These are phyloP conservation scores for Athalia circularis DNA, from an alignment of 2,888 invertebrate genomes.

Conservation along the genomic window DNA sequence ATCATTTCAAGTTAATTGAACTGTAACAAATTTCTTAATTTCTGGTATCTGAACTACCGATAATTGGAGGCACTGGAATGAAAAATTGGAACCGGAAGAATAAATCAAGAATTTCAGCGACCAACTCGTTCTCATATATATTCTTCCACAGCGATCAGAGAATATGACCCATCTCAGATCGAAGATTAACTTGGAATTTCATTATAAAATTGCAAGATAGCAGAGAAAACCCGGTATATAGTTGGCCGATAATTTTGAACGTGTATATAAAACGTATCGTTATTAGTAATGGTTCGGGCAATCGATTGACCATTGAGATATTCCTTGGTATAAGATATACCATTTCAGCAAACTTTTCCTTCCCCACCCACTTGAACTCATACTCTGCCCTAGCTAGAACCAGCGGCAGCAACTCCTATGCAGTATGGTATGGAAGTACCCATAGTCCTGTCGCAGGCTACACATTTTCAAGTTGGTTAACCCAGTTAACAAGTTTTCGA, in stretches of 20 bases:
- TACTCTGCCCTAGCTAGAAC: neutral
- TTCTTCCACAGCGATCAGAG: too few relatives aligned
- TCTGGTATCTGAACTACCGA: too few relatives aligned
- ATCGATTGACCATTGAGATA: conserved; percentile 19
- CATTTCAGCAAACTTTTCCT: conserved; percentile 23
- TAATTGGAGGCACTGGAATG: neutral
- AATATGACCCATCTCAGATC: too few relatives aligned
- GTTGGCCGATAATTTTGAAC: conserved; percentile 3
- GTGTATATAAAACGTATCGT: conserved; percentile 14
- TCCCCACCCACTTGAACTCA: neutral
- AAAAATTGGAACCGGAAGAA: neutral
- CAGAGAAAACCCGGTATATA: neutral
- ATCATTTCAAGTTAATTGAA: too few relatives aligned
- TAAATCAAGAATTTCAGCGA: neutral
- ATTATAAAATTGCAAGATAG: neutral
- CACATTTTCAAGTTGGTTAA: conserved; percentile 45
- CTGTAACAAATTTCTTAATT: too few relatives aligned
- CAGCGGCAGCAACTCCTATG: too few relatives aligned
- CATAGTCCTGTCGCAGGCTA: conserved; percentile 3
- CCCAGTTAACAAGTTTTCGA: conserved; percentile 44
- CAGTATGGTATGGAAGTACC: neutral
- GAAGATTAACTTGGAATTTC: neutral
- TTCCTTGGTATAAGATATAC: neutral
- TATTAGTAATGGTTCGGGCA: neutral
- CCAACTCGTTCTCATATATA: too few relatives aligned